Percentiles rank a stretch among this genome's conserved stretches.
phyloP scores from a whole-genome alignment of 2,797 vertebrate genomes.

The Malacoraja senta region DNA sequence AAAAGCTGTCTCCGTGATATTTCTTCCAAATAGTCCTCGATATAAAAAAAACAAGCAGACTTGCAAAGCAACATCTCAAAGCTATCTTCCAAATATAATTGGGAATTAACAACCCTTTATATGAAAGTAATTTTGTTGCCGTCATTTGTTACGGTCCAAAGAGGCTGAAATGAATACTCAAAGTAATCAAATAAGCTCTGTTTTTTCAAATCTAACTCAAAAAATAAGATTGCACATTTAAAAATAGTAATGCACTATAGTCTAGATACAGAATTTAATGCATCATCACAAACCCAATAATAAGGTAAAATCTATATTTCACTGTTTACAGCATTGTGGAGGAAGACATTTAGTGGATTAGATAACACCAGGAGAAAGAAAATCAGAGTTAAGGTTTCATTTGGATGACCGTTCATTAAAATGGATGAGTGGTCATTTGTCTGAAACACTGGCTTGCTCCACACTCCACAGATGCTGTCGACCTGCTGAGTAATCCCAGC shows the following conservation, averaged over 20 bases:
- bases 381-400: too few relatives aligned
- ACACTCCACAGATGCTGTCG: too few relatives aligned
- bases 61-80: not conserved
- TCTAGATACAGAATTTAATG: not conserved
- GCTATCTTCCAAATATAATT: not conserved
- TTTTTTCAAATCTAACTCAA: not conserved
- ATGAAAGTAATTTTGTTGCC: not conserved
- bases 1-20: not conserved
- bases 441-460: too few relatives aligned
- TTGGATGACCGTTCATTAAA: too few relatives aligned
- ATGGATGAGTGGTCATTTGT: too few relatives aligned
- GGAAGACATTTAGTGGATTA: too few relatives aligned
- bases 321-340: not conserved
- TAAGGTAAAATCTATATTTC: not conserved
- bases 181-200: not conserved
- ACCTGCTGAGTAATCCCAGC: too few relatives aligned
- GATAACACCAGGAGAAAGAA: too few relatives aligned
- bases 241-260: not conserved
- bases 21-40: not conserved
- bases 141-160: not conserved
- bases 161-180: not conserved
- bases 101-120: not conserved
- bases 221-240: not conserved
- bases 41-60: not conserved
- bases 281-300: not conserved